A percentile compares a stretch with the other conserved stretches of the same genome.
These are phyloP conservation scores for Clupea harengus DNA, from an alignment of 2,113 vertebrate species.

Conservation along the genomic window DNA sequence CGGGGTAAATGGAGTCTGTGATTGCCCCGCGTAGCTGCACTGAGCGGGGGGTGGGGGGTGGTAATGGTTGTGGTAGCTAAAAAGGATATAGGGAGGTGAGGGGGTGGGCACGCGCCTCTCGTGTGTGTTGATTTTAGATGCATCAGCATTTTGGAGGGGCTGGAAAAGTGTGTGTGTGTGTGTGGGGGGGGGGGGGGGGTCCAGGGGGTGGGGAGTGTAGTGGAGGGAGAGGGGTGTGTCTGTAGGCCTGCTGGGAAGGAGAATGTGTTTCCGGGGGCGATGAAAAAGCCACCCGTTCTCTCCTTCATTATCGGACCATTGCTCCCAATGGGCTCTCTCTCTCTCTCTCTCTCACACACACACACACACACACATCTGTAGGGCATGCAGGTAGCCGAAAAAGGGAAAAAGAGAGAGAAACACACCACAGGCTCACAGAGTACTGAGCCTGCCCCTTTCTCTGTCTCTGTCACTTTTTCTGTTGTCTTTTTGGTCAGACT, in stretches of 20 bases:
- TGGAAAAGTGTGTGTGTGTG: not conserved
- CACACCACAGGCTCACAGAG: not conserved
- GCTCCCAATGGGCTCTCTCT: not conserved
- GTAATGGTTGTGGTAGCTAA: not conserved
- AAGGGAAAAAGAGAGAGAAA: not conserved
- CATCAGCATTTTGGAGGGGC: not conserved
- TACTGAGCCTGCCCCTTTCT: not conserved
- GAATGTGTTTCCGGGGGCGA: not conserved
- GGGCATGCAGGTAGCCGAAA: not conserved
- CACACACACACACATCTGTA: not conserved
- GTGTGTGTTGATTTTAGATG: not conserved
- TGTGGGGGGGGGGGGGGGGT: not conserved
- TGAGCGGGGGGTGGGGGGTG: not conserved
- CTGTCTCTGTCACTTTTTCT: not conserved
- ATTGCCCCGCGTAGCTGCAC: not conserved
- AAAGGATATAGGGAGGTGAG: not conserved
- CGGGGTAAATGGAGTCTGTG: conserved; percentile 8
- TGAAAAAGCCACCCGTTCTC: not conserved
- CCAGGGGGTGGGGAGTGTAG: not conserved
- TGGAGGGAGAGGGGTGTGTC: not conserved
- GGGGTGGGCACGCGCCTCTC: not conserved
- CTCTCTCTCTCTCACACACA: not conserved
- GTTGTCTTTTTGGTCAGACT: not conserved
- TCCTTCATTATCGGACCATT: not conserved
- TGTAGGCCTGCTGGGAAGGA: not conserved